Percentiles rank a stretch among this genome's conserved stretches.
Conservation (phyloP, 1,140 invertebrate species). For the Cryptotermes secundus region DNA sequence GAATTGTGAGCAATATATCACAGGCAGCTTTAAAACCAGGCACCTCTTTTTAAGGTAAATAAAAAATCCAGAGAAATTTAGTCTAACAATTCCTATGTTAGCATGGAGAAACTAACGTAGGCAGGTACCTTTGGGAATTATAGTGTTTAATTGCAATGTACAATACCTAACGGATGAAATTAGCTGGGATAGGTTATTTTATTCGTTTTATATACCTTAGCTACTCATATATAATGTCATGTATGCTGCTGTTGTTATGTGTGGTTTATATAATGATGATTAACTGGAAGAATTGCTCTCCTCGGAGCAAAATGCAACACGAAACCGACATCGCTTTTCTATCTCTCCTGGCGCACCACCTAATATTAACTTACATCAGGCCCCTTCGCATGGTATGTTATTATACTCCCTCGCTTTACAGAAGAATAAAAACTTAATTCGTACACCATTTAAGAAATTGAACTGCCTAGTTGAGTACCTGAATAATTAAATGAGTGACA, state of each 20-base stretch:
- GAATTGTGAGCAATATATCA: slow-evolving; percentile 14
- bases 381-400: too few relatives aligned
- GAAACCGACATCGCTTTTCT: neutral
- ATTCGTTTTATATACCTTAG: slow-evolving; percentile 4
- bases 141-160: neutral
- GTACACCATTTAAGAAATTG: too few relatives aligned
- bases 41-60: neutral
- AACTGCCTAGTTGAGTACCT: too few relatives aligned
- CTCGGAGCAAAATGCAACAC: neutral
- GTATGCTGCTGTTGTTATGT: neutral
- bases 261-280: neutral
- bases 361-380: too few relatives aligned
- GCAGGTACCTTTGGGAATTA: neutral
- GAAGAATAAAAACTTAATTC: too few relatives aligned
- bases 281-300: slow-evolving; percentile 19
- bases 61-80: neutral
- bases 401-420: too few relatives aligned
- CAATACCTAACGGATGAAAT: slow-evolving; percentile 19
- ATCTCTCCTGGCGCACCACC: neutral
- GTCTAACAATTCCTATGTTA: neutral
- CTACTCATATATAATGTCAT: slow-evolving; percentile 5
- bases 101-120: neutral
- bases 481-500: too few relatives aligned
- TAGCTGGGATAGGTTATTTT: slow-evolving; percentile 12
- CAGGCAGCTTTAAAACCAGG: neutral